A percentile compares a stretch with the other conserved stretches of the same genome.
phyloP scores from a whole-genome alignment of 2,888 invertebrate genomes.

The Stenodema calcarata region DNA sequence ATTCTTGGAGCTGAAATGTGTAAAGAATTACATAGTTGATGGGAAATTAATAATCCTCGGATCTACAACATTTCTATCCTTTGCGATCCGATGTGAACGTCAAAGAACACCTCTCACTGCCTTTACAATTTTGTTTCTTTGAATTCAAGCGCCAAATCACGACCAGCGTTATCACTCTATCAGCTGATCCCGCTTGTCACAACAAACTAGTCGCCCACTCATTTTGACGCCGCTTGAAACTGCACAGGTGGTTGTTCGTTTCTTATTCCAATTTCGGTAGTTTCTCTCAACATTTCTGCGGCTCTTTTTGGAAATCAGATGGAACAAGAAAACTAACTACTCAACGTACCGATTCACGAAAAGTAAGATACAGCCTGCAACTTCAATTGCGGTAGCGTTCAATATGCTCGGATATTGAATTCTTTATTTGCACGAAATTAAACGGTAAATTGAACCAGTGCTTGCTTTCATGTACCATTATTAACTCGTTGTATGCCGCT shows the following conservation, averaged over 20 bases:
- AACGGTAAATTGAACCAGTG: not conserved
- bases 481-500: not conserved
- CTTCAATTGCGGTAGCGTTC: not conserved
- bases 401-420: not conserved
- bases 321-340: not conserved
- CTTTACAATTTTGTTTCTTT: not conserved
- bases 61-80: too few species aligned
- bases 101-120: too few species aligned
- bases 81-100: too few species aligned
- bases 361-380: not conserved
- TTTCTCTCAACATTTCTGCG: not conserved
- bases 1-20: too few species aligned
- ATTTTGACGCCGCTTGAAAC: not conserved
- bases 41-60: too few species aligned
- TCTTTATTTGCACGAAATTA: not conserved
- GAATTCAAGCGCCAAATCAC: not conserved
- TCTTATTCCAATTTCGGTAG: not conserved
- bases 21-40: too few species aligned
- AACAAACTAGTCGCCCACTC: not conserved
- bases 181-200: not conserved
- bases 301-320: not conserved
- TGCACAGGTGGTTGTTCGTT: not conserved
- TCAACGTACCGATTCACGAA: not conserved
- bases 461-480: not conserved
- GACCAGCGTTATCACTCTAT: not conserved